Conservation (phyloP, 2,888 invertebrate species). For the Pteria penguin region DNA sequence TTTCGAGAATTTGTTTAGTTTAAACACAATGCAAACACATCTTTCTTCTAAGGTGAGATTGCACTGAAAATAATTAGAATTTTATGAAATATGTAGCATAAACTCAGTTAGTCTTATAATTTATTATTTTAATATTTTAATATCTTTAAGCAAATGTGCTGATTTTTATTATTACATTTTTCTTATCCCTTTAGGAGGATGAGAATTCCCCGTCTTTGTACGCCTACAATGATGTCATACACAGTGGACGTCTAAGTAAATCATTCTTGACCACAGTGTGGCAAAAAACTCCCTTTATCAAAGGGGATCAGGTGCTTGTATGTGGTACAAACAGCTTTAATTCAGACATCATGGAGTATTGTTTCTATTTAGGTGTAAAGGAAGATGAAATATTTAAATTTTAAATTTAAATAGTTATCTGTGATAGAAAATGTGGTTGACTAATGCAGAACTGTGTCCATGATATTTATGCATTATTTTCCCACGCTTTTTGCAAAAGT, state of each 20-base stretch:
- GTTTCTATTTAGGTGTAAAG: constrained; percentile 17
- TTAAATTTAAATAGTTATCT: no score
- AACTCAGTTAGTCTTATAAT: no score
- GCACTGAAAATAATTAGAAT: not conserved
- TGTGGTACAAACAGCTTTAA: constrained; percentile 85
- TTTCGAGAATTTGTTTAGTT: no score
- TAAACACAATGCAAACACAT: not conserved
- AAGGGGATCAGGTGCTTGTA: constrained; percentile 81
- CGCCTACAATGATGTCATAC: constrained; percentile 65
- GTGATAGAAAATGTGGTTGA: no score
- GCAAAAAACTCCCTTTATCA: constrained; percentile 27
- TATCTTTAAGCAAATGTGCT: no score
- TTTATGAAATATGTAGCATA: not conserved
- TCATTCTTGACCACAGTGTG: constrained; percentile 37
- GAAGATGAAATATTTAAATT: not conserved
- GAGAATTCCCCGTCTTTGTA: not conserved
- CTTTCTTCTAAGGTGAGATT: not conserved
- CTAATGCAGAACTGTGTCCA: no score
- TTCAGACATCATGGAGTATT: constrained; percentile 80
- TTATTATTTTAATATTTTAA: no score
- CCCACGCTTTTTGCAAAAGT: no score
- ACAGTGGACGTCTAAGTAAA: constrained; percentile 50
- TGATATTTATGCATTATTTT: no score
- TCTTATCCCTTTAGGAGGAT: not conserved
- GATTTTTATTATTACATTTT: not conserved